phyloP scores from a whole-genome alignment of 2,113 vertebrate genomes.

The Sceloporus tristichus region DNA sequence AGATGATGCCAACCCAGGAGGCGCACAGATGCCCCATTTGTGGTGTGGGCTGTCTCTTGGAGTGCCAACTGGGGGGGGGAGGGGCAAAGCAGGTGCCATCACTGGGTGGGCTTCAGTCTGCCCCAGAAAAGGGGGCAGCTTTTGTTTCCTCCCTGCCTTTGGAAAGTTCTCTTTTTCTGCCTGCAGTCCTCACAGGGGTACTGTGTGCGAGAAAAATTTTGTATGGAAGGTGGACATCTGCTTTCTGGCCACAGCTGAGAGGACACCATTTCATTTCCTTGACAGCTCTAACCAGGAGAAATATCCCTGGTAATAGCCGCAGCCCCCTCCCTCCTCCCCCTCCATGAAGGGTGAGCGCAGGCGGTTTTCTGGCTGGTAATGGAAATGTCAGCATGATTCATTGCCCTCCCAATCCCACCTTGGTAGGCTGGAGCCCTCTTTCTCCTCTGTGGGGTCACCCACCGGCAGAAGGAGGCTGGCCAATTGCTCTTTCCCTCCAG shows the following conservation, averaged over 20 bases:
- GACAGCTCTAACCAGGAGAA: constrained; percentile 68
- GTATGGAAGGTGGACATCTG: constrained; percentile 4
- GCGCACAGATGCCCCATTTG: too few relatives aligned
- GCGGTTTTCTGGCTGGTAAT: constrained; percentile 67
- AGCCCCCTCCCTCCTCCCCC: background rate
- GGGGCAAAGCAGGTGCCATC: background rate
- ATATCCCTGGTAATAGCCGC: constrained; percentile 47
- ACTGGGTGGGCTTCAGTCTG: background rate
- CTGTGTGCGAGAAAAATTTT: background rate
- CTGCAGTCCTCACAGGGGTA: too few relatives aligned
- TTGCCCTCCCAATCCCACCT: constrained; percentile 31
- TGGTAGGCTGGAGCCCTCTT: too few relatives aligned
- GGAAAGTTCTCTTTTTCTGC: background rate
- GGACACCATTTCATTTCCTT: constrained; percentile 59
- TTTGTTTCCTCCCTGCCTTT: background rate
- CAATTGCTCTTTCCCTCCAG: background rate
- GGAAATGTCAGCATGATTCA: constrained; percentile 78
- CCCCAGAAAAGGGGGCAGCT: background rate
- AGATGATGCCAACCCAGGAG: too few relatives aligned
- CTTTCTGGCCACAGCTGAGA: constrained; percentile 58
- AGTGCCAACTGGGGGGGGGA: too few relatives aligned
- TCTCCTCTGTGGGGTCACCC: too few relatives aligned
- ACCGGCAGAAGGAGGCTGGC: too few relatives aligned
- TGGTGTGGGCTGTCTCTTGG: too few relatives aligned
- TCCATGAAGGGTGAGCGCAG: constrained; percentile 51